Evolutionary conservation across 2,797 vertebrate genomes (phyloP).

Genomic region (Halcyon badia): DNA sequence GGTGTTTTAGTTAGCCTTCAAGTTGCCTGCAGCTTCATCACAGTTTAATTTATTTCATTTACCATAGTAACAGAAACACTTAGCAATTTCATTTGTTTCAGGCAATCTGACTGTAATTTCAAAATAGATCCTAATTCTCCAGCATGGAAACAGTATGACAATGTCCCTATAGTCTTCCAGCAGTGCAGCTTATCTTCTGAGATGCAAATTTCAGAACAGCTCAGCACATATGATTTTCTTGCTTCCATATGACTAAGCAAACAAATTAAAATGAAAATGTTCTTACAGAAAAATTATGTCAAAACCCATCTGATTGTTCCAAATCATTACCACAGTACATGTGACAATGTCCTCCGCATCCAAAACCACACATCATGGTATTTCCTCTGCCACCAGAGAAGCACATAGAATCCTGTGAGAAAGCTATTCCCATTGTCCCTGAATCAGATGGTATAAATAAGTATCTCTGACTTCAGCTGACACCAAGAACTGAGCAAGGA

Average conservation of each 20-base stretch:
- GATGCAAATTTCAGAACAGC: not conserved
- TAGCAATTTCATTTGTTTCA: not conserved
- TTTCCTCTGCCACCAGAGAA: not conserved
- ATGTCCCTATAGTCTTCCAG: not conserved
- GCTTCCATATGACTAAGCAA: not conserved
- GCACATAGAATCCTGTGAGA: not conserved
- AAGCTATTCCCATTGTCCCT: not conserved
- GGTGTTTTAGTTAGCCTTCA: not conserved
- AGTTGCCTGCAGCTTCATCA: not conserved
- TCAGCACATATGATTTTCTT: not conserved
- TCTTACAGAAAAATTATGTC: not conserved
- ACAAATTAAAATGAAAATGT: not conserved
- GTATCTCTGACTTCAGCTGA: not conserved
- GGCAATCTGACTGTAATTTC: not conserved
- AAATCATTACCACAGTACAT: constrained; percentile 31
- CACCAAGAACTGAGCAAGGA: not conserved
- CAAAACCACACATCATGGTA: not conserved
- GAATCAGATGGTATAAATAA: not conserved
- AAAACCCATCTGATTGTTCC: constrained; percentile 9
- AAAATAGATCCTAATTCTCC: not conserved
- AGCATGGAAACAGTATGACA: not conserved
- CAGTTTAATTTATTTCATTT: not conserved
- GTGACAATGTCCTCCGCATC: not conserved
- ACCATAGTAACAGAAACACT: not conserved
- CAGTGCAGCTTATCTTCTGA: not conserved